A percentile compares a stretch with the other conserved stretches of the same genome.
These are phyloP conservation scores for Micoletzkya japonica DNA, from an alignment of 2,888 invertebrate genomes.

Conservation along the genomic window DNA sequence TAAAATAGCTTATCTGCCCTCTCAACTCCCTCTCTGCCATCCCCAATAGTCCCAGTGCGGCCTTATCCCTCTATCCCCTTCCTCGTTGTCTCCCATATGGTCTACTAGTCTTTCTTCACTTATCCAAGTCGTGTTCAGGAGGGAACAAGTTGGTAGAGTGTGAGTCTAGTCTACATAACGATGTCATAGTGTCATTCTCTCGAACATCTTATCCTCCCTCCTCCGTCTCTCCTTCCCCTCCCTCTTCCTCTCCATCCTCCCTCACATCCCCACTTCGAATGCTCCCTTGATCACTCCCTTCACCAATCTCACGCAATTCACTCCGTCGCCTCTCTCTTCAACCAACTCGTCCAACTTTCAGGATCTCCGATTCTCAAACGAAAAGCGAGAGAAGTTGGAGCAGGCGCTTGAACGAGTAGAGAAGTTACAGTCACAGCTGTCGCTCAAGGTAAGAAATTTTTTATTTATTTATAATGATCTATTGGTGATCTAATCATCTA, in stretches of 20 bases:
- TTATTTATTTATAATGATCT: background rate
- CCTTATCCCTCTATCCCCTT: background rate
- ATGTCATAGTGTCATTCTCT: too few species aligned
- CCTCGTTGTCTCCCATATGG: background rate
- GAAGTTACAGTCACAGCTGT: conserved; percentile 46
- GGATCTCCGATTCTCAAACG: conserved; percentile 44
- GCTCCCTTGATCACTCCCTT: background rate
- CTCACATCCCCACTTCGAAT: background rate
- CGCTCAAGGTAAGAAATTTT: conserved; percentile 24
- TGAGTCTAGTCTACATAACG: too few species aligned
- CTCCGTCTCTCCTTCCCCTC: background rate
- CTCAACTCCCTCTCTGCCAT: too few species aligned
- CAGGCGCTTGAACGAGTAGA: conserved; percentile 45
- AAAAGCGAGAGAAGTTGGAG: conserved; percentile 48
- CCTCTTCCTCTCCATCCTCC: background rate
- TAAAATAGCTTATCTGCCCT: too few species aligned
- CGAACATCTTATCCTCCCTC: background rate
- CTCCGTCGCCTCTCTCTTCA: too few species aligned
- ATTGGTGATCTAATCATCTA: background rate
- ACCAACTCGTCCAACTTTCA: too few species aligned
- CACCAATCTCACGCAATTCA: too few species aligned
- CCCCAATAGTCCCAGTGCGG: background rate
- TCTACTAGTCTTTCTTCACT: background rate
- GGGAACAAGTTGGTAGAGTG: conserved; percentile 13
- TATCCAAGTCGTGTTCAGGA: background rate